Evolutionary conservation across 2,888 invertebrate species (phyloP).

Genomic region (Tricholauxania praeusta): DNA sequence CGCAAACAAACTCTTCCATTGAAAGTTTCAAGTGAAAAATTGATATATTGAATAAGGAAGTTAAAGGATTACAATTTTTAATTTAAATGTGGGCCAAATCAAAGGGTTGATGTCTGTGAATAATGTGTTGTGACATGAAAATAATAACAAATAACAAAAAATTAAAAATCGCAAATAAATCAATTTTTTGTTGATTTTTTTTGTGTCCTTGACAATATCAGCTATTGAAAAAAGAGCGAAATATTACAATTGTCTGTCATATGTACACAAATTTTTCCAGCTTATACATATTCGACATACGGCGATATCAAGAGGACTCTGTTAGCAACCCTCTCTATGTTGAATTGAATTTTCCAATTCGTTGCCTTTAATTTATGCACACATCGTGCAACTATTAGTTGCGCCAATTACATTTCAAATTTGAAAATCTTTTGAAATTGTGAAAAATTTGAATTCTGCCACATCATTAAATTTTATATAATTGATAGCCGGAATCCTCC

Average conservation of each 20-base stretch:
- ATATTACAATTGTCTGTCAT: slow-evolving; percentile 23
- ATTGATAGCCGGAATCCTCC: neutral
- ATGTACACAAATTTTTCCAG: slow-evolving; percentile 44
- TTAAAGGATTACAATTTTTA: slow-evolving; percentile 38
- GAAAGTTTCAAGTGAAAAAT: slow-evolving; percentile 40
- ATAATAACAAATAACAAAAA: slow-evolving; percentile 21
- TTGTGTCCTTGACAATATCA: neutral
- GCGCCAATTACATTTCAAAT: slow-evolving; percentile 56
- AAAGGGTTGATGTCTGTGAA: slow-evolving; percentile 20
- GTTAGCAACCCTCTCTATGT: slow-evolving; percentile 12
- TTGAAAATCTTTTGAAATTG: slow-evolving; percentile 38
- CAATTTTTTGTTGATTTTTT: slow-evolving; percentile 18
- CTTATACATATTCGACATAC: neutral
- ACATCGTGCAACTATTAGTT: slow-evolving; percentile 49
- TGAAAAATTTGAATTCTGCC: slow-evolving; percentile 65
- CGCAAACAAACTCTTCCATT: slow-evolving; percentile 43
- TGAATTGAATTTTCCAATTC: slow-evolving; percentile 46
- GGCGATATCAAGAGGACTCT: too few species aligned
- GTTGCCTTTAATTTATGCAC: slow-evolving; percentile 48
- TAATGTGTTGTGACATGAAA: slow-evolving; percentile 30
- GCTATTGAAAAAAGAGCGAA: neutral
- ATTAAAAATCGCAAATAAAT: slow-evolving; percentile 22
- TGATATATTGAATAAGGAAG: slow-evolving; percentile 6
- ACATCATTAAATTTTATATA: slow-evolving; percentile 63
- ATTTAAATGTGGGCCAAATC: slow-evolving; percentile 22